phyloP scores from a whole-genome alignment of 1,140 invertebrate species.

The Lasioglossum albipes region DNA sequence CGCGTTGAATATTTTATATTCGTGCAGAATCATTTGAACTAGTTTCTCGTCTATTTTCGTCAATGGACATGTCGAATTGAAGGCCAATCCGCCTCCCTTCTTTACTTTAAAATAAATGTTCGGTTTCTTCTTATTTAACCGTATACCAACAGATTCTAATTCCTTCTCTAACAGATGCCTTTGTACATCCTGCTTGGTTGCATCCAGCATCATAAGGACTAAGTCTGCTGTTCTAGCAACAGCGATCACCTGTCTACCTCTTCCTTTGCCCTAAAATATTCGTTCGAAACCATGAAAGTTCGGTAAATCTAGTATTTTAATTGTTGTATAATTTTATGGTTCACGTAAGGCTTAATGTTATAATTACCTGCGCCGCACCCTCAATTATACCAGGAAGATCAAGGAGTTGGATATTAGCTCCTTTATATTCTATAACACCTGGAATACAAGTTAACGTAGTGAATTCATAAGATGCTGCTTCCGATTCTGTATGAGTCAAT shows the following conservation, averaged over 20 bases:
- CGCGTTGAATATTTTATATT: slow-evolving; percentile 99
- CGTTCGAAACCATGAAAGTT: slow-evolving; percentile 30
- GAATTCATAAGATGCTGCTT: slow-evolving; percentile 98
- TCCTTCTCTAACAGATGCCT: slow-evolving; percentile 94
- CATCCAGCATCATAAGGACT: slow-evolving; percentile 99
- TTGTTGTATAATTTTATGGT: not conserved
- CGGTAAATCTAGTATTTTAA: not conserved
- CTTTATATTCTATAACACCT: slow-evolving; percentile 98
- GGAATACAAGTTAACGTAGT: slow-evolving; percentile 99
- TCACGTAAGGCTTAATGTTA: not conserved
- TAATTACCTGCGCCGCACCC: slow-evolving; percentile 90
- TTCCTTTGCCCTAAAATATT: slow-evolving; percentile 74
- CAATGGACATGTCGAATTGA: slow-evolving; percentile 96
- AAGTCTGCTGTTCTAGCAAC: slow-evolving; percentile 97
- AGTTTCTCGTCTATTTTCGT: slow-evolving; percentile 98
- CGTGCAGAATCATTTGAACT: slow-evolving; percentile 98
- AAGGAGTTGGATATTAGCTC: slow-evolving; percentile 98
- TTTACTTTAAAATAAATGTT: slow-evolving; percentile 99
- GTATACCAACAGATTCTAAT: slow-evolving; percentile 97
- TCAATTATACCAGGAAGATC: slow-evolving; percentile 99
- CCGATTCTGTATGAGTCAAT: slow-evolving; percentile 96
- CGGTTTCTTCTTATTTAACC: slow-evolving; percentile 95
- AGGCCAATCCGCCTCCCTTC: slow-evolving; percentile 99
- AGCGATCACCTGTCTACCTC: slow-evolving; percentile 91
- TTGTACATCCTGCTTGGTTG: slow-evolving; percentile 97